Conservation (phyloP, 2,797 vertebrate genomes). For the Lithobates pipiens region DNA sequence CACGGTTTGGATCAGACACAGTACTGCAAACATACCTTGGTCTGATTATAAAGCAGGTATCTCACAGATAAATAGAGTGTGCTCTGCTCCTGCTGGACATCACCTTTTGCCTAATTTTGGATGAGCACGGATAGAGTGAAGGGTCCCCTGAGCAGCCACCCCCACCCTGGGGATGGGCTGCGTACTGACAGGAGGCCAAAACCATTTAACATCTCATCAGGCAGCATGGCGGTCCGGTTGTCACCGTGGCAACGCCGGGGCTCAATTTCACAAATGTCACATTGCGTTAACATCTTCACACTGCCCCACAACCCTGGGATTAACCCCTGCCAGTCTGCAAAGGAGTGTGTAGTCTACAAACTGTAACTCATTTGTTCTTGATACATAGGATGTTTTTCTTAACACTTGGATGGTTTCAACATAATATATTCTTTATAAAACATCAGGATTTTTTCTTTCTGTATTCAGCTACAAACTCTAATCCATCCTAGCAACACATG, state of each 20-base stretch:
- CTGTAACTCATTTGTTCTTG: neutral
- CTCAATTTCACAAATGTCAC: slow-evolving; percentile 99
- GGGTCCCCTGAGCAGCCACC: slow-evolving; percentile 59
- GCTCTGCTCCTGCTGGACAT: slow-evolving; percentile 45
- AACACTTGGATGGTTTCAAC: neutral
- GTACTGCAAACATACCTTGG: neutral
- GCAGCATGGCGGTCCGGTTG: slow-evolving; percentile 89
- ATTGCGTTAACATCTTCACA: slow-evolving; percentile 99
- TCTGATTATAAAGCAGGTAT: neutral
- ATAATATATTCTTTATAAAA: neutral
- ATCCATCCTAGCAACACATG: neutral
- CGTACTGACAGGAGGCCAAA: slow-evolving; percentile 86
- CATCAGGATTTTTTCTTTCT: neutral
- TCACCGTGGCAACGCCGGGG: slow-evolving; percentile 95
- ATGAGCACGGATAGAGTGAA: slow-evolving; percentile 60
- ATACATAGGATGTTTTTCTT: too few relatives aligned
- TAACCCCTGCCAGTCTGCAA: slow-evolving; percentile 49
- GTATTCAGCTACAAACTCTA: neutral
- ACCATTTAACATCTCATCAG: slow-evolving; percentile 98
- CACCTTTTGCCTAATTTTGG: slow-evolving; percentile 10
- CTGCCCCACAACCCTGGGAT: slow-evolving; percentile 86
- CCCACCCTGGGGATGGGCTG: slow-evolving; percentile 71
- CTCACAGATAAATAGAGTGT: slow-evolving; percentile 15
- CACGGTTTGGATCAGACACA: neutral
- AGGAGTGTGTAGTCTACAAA: neutral